Base-by-base conservation (phyloP, 2,797 vertebrate species). In the Sebastes hopkinsi region DNA sequence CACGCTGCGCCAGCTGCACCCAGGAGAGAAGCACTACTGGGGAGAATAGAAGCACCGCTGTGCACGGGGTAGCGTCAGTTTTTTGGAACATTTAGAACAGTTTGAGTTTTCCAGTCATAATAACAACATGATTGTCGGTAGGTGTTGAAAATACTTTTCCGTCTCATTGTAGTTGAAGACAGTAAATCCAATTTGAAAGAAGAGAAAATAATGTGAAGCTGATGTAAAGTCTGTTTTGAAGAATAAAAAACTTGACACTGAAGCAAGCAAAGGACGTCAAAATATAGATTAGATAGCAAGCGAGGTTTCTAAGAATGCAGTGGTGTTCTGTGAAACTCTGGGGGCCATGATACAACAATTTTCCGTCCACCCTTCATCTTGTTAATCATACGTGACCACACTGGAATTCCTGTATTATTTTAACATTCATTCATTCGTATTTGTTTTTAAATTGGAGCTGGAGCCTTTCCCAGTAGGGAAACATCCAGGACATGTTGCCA, bases 341-440 rank as follows among this genome's bases (percentile, higher is more conserved):
- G 14, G 7, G 22, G 38, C 9, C 32, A 8, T 18, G 18, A 60
- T 3, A 67, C 60, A 42, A 69, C 16, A 67, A 25, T 30, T 9
- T 11, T 2, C 25, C 9, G 29, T 25, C 46, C 5, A 29, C 54
- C 61, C 30, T 66, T 58, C 32, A 13, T 50, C 8, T 18, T 56
- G 12, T 69, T 66, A 54, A 42, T 69, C 70, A 9, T 22, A 25
- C 34, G 18, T 36, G 27, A 54, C 11, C 68, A 14, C 38, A 52
- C 7, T 32, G 55, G 46, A 75, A 68, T 67, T 36, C 62, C n/a
- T 64, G 20, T 34, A 58, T 81, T 77, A 70, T 58, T 85, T 67
- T 25, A 30, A 42, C 16, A 65, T 42, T 56, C 11, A 22, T 56
- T 72, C 7, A 54, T 74, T 56, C n/a, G 3, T 58, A 42, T 55